Percentiles rank a stretch among this genome's conserved stretches.
These are phyloP conservation scores for Phalera bucephala DNA, from an alignment of 2,888 invertebrate genomes.

Conservation along the genomic window DNA sequence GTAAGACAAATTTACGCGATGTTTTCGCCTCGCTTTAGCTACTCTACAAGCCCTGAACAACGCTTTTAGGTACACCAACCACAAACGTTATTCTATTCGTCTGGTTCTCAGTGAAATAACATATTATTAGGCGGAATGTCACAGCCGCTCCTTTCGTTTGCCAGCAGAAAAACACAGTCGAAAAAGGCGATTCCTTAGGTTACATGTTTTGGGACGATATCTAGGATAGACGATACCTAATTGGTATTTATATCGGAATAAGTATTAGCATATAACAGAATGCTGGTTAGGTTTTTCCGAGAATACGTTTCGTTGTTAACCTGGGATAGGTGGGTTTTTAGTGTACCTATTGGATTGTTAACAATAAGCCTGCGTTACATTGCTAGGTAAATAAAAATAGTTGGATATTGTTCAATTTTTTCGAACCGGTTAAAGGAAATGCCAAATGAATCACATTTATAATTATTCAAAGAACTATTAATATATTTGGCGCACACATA, in stretches of 20 bases:
- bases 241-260: constrained; percentile 32
- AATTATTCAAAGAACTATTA: too few relatives aligned
- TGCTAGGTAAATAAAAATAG: too few relatives aligned
- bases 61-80: constrained; percentile 9
- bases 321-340: too few relatives aligned
- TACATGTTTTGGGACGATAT: constrained; percentile 20
- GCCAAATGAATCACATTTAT: too few relatives aligned
- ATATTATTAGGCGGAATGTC: constrained; percentile 28
- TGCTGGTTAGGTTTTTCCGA: too few relatives aligned
- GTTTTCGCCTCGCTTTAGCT: constrained; percentile 1
- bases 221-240: constrained; percentile 29
- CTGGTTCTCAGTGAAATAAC: constrained; percentile 24
- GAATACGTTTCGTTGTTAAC: too few relatives aligned
- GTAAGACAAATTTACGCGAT: not conserved
- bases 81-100: constrained; percentile 22
- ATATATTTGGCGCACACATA: constrained; percentile 27
- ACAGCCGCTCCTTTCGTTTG: constrained; percentile 5
- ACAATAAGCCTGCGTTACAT: too few relatives aligned
- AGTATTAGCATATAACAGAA: too few relatives aligned
- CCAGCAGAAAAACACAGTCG: constrained; percentile 17
- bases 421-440: too few relatives aligned
- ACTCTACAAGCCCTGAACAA: not conserved
- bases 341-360: too few relatives aligned
- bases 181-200: constrained; percentile 23
- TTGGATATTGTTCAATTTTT: too few relatives aligned